Base-by-base conservation (phyloP, 2,113 vertebrate species). In the Trachemys scripta region DNA sequence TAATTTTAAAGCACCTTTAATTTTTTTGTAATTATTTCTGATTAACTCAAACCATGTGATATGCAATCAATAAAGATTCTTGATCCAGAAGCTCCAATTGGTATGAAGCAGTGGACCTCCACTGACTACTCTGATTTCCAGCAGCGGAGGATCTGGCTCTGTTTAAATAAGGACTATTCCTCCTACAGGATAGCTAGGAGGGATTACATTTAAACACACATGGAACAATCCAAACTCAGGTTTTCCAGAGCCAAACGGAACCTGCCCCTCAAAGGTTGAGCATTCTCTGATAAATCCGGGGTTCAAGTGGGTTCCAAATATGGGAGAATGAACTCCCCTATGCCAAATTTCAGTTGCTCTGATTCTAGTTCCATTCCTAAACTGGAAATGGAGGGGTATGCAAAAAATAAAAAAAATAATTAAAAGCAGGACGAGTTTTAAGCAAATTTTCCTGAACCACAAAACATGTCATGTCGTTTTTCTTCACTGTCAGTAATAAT, bases 211-310 rank as follows among this genome's bases (percentile, higher is more conserved):
- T 69, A 20, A n/a, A 69, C 17, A 20, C 35, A n/a, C 16, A n/a
- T 35, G 62, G 35, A 69, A 8, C 62, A 45, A 20, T 47, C 72
- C 1, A 56, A 85, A 17, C 2, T 24, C 69, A 29, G 7, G 6
- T 80, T 85, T 83, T 72, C 38, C 72, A 42, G 20, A 45, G 72
- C 10, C 6, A 42, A 42, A 45, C 45, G 22, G 5, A 45, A 76
- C 72, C 38, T 45, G 24, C 20, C 20, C 5, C 72, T 42, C 10
- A 42, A 72, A 88, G 87, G 19, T 45, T 20, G 16, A 1, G 56
- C 14, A 1, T 17, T 49, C 38, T 83, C 50, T 79, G 35, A 72
- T 57, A 84, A 79, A 84, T 5, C 0, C 10, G 5, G 45, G 6
- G 35, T 83, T 9, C 5, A 53, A 49, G 10, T 8, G 2, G 2